Evolutionary conservation across 2,797 vertebrate species (phyloP), one percentile per base, ranked within the genome.

Genomic region (Diceros bicornis): DNA sequence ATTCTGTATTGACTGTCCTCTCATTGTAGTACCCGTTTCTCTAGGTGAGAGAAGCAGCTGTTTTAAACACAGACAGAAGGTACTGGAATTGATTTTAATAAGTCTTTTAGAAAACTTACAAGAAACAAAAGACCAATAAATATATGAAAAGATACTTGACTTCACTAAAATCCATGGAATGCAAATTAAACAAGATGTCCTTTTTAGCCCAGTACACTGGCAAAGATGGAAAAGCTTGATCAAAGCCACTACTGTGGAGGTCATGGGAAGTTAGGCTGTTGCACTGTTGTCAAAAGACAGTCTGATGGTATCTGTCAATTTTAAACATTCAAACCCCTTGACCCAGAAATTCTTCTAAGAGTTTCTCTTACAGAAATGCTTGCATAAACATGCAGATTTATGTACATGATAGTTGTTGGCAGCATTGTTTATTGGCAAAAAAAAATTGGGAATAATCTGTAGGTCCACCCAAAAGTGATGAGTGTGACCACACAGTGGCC

Each of bases 11-110:
- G 62, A 59, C 20, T 77, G 0, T 61, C 7, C 41, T 72, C 66
- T 82, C 61, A 83, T 85, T 91, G 89, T 37, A 96, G n/a, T 92
- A 47, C 37, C 91, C 52, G 7, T 77, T 86, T 82, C 69, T 92
- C 32, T 44, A 78, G 69, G 47, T 91, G 52, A 86, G 32, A 62
- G 68, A 75, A 62, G 32, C 44, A 91, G n/a, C 52, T 66, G 61
- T 66, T 68, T 79, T 61, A 75, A 97, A 83, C 18, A 69, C 52
- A 69, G 71, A 18, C 25, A 95, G 37, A 74, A 94, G 9, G 4
- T 62, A 81, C 14, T 69, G 11, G 50, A 50, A 18, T 71, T 85
- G 55, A 91, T 89, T 81, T 92, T 85, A 82, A 21, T n/a, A 83
- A 55, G 2, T 90, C 64, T 90, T 87, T 87, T 44, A 87, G 68